Base-by-base conservation (phyloP, 1,140 invertebrate genomes). In the Drosophila kohkoa region DNA sequence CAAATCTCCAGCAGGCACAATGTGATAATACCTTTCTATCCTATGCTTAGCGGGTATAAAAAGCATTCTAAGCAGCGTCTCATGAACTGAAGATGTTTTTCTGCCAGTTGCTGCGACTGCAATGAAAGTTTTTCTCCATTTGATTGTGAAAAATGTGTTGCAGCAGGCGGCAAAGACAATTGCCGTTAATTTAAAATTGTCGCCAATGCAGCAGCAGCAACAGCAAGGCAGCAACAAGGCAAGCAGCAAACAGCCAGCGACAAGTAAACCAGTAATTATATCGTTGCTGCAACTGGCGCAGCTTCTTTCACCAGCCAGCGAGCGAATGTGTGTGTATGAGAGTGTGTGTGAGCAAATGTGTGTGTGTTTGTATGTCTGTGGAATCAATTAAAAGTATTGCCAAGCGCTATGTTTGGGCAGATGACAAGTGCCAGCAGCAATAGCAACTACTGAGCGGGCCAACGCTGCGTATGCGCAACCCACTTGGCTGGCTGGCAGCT, bases 351-450 rank as follows among this genome's bases (percentile, higher is more conserved):
- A 25, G 30, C 41, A 49, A 30, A n/a, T 60, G 41, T 52, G 63
- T 48, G 41, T 70, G 70, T 79, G 78, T 83, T 66, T 58, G 20
- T 62, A 6, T 67, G 62, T 77, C 41, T 63, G 49, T 80, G 75
- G 78, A 89, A 90, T 89, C 85, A 89, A 89, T 89, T 89, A 89
- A 90, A 89, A 89, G 86, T 89, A 89, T 85, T 81, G 81, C 75
- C 66, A 65, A 20, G 74, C 68, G 60, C 81, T 89, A 76, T 81
- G 86, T 90, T 90, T 89, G 85, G 86, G 78, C 85, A 89, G 72
- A 89, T 89, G 85, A 89, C 85, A 87, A 81, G 72, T 78, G 85
- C 58, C 77, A 79, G 54, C 38, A 59, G 20, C 48, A 65, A n/a
- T 35, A 54, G 13, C 55, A 75, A 55, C 64, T 82, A 59, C 38